Conservation (phyloP, 1,140 invertebrate species). For the Drosophila erecta region DNA sequence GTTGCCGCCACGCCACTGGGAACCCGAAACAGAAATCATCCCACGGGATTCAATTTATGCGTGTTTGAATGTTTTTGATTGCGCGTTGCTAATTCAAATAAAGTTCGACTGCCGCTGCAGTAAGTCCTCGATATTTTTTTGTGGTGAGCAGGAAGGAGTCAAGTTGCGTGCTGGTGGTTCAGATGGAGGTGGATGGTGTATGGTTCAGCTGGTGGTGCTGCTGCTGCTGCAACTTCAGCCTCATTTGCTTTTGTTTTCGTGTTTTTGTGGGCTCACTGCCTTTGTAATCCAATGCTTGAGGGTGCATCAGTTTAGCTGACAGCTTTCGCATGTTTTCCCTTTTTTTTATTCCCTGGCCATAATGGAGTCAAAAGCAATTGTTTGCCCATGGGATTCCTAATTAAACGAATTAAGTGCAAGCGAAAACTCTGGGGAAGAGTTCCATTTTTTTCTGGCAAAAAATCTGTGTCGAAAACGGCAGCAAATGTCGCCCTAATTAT, state of each 20-base stretch:
- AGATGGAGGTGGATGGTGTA: conserved; percentile 21
- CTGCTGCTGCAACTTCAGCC: conserved; percentile 54
- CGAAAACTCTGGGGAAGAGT: conserved; percentile 1
- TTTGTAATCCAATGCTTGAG: conserved; percentile 34
- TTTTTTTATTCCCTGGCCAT: conserved; percentile 20
- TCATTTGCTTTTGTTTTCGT: conserved; percentile 64
- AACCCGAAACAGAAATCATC: conserved; percentile 71
- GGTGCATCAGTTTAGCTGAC: conserved; percentile 66
- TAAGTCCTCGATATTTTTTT: conserved; percentile 20
- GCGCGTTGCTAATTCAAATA: conserved; percentile 81
- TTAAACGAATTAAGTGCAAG: conserved; percentile 69
- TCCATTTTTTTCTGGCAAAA: conserved; percentile 28
- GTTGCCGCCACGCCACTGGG: conserved; percentile 62
- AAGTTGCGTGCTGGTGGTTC: conserved; percentile 41
- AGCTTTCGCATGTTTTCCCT: conserved; percentile 55
- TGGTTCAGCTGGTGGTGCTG: conserved; percentile 19
- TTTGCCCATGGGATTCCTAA: conserved; percentile 63
- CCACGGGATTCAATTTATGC: conserved; percentile 83
- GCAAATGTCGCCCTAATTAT: conserved; percentile 75
- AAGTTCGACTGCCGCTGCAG: conserved; percentile 57
- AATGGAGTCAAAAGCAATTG: conserved; percentile 66
- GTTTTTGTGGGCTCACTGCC: conserved; percentile 28
- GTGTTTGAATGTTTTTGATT: conserved; percentile 84
- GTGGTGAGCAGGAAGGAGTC: conserved; percentile 59
- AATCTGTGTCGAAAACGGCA: conserved; percentile 53